A percentile compares a stretch with the other conserved stretches of the same genome.
Evolutionary conservation across 92 coral and sea anemone species (phyloP).

Genomic region (Isaurus tuberculatus): DNA sequence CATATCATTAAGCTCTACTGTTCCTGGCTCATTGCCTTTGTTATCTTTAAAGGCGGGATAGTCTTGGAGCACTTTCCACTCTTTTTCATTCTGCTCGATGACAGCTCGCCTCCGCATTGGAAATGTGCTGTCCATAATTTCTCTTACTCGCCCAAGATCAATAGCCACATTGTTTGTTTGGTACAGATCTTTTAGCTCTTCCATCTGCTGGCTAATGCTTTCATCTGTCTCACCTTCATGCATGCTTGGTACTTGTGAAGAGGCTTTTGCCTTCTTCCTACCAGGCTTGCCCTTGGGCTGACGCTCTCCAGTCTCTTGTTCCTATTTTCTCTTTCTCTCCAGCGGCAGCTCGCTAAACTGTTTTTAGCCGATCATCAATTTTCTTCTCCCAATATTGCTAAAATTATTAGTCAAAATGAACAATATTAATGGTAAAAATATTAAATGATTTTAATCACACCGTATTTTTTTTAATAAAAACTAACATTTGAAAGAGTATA

Average conservation of each 20-base stretch:
- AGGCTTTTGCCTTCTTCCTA: constrained; percentile 18
- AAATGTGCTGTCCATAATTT: too few species aligned
- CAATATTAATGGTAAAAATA: not conserved
- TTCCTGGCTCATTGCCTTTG: constrained; percentile 52
- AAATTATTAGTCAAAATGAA: not conserved
- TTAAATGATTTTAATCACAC: not conserved
- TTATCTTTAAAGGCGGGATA: constrained; percentile 51
- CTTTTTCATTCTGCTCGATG: constrained; percentile 44
- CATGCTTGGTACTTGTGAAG: constrained; percentile 40
- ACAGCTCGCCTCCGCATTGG: too few species aligned
- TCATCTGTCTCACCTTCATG: constrained; percentile 70
- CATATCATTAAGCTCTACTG: not conserved
- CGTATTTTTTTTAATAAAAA: not conserved
- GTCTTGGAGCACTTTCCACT: constrained; percentile 39
- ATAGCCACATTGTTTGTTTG: not conserved
- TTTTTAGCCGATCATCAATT: not conserved
- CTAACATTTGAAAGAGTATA: not conserved
- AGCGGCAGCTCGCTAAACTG: not conserved
- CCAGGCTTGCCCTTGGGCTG: constrained; percentile 58
- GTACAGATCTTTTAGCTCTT: constrained; percentile 41
- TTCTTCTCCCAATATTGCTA: not conserved
- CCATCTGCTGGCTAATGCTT: constrained; percentile 40
- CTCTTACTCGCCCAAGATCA: constrained; percentile 37
- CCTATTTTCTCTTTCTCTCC: constrained; percentile 25
- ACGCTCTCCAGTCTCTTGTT: not conserved